Conservation (phyloP, 2,797 vertebrate species). For the Sebastes oblongus region DNA sequence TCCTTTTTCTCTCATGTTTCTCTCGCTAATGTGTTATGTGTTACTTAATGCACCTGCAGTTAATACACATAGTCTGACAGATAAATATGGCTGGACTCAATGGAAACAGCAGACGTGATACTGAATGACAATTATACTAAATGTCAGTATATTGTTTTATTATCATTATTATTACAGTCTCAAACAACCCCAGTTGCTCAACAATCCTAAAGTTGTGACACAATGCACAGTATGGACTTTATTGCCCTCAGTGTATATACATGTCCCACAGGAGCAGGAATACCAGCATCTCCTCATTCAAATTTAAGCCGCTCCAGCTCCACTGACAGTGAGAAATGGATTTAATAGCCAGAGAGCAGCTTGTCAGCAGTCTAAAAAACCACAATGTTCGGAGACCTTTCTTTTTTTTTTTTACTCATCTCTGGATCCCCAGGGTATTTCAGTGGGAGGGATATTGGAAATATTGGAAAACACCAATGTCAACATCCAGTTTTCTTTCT, state of each 20-base stretch:
- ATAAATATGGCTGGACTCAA: not conserved
- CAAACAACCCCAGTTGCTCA: not conserved
- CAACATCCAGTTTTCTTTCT: constrained; percentile 41
- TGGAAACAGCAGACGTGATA: not conserved
- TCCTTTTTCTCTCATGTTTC: not conserved
- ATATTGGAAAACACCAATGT: constrained; percentile 66
- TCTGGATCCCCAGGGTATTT: constrained; percentile 57
- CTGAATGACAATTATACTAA: not conserved
- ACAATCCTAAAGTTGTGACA: constrained; percentile 27
- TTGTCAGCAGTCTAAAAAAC: constrained; percentile 81
- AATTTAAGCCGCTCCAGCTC: constrained; percentile 65
- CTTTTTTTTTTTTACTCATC: constrained; percentile 53
- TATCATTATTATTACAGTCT: not conserved
- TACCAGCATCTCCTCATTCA: constrained; percentile 70
- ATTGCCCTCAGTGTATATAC: constrained; percentile 30
- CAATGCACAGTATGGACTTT: constrained; percentile 32
- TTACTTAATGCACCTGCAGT: not conserved
- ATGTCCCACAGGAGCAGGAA: constrained; percentile 63
- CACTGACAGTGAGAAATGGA: constrained; percentile 83
- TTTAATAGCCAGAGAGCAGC: constrained; percentile 81
- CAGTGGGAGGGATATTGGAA: constrained; percentile 53
- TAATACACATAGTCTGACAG: not conserved
- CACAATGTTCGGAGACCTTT: constrained; percentile 56
- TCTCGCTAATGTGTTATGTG: not conserved
- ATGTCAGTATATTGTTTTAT: not conserved